These are phyloP conservation scores for Gibbula magus DNA, from an alignment of 2,888 invertebrate species.

Conservation along the genomic window DNA sequence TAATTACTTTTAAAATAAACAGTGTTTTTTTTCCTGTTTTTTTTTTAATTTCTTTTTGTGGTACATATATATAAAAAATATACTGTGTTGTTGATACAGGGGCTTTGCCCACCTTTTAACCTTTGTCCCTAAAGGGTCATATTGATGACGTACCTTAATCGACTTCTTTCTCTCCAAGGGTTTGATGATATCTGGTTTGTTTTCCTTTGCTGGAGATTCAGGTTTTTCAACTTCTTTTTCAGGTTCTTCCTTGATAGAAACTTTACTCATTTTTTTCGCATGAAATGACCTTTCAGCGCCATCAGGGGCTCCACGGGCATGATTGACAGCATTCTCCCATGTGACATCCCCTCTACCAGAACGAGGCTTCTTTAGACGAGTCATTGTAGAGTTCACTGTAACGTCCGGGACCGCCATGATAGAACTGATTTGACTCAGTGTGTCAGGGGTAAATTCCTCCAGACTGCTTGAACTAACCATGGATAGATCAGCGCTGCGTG, in stretches of 20 bases:
- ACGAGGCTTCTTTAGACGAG: constrained; percentile 34
- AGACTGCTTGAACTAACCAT: constrained; percentile 17
- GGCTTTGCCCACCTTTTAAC: not conserved
- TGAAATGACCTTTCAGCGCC: constrained; percentile 65
- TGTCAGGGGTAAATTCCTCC: constrained; percentile 52
- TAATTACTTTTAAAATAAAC: too few relatives aligned
- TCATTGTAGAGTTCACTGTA: constrained; percentile 50
- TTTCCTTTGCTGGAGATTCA: constrained; percentile 14
- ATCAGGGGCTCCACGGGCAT: constrained; percentile 68
- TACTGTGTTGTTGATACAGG: not conserved
- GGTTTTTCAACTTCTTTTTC: constrained; percentile 20
- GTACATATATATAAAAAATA: not conserved
- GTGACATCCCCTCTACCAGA: constrained; percentile 54
- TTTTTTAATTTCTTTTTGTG: too few relatives aligned
- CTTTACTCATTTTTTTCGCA: constrained; percentile 37
- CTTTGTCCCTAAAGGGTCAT: not conserved
- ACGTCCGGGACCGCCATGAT: constrained; percentile 59
- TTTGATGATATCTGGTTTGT: constrained; percentile 26
- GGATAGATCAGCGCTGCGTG: not conserved
- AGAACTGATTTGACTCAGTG: constrained; percentile 66
- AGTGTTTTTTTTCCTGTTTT: too few relatives aligned
- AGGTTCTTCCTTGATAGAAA: constrained; percentile 28
- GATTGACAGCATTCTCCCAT: constrained; percentile 66
- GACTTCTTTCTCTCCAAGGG: constrained; percentile 56
- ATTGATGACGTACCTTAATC: constrained; percentile 48